Evolutionary conservation across 2,113 vertebrate genomes (phyloP).

Genomic region (Puma concolor): DNA sequence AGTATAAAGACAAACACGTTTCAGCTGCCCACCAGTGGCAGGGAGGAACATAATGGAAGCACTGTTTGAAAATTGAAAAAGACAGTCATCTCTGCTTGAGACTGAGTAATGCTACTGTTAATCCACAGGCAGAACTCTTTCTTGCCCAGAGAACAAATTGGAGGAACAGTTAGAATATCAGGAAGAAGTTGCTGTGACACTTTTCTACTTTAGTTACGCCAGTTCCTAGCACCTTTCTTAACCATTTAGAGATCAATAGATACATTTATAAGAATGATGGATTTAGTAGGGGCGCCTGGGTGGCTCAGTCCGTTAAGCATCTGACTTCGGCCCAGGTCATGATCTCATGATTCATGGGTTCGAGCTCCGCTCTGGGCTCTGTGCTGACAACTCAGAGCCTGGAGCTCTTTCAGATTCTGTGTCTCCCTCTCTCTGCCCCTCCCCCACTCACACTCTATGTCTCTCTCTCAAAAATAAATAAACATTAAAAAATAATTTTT

Average conservation of each 20-base stretch:
- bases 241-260: conserved; percentile 56
- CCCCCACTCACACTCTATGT: too few species aligned
- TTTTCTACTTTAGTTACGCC: conserved; percentile 21
- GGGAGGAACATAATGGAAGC: conserved; percentile 30
- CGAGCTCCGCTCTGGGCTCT: too few species aligned
- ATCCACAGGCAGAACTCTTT: conserved; percentile 25
- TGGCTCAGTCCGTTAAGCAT: too few species aligned
- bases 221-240: neutral
- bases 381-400: too few species aligned
- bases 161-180: neutral
- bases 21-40: neutral
- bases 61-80: conserved; percentile 46
- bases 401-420: too few species aligned
- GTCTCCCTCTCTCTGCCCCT: too few species aligned
- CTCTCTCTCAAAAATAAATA: too few species aligned
- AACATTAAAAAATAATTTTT: too few species aligned
- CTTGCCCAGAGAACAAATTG: conserved; percentile 12
- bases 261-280: neutral
- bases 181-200: conserved; percentile 41
- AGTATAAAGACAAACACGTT: neutral
- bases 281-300: neutral
- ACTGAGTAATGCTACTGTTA: neutral
- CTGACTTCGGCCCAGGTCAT: too few species aligned
- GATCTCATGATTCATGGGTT: too few species aligned
- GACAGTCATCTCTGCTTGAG: neutral